phyloP scores from a whole-genome alignment of 2,797 vertebrate species.

The Vireo griseus region DNA sequence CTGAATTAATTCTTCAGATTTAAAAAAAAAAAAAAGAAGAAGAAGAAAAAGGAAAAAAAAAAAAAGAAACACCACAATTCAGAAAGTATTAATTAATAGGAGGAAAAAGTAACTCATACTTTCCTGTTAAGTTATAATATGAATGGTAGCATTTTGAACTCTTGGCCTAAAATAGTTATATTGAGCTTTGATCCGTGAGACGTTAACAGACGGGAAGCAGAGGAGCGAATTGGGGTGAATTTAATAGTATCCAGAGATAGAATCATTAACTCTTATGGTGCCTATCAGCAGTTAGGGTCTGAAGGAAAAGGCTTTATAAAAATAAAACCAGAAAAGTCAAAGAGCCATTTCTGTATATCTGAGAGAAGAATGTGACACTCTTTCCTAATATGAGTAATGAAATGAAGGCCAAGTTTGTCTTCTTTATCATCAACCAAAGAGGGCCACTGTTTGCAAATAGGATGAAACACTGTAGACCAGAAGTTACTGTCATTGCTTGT shows the following conservation, averaged over 20 bases:
- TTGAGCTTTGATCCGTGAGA: slow-evolving; percentile 38
- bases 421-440: background rate
- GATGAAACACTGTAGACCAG: background rate
- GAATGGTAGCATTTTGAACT: slow-evolving; percentile 42
- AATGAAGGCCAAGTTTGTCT: background rate
- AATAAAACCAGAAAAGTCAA: background rate
- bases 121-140: slow-evolving; percentile 6
- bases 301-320: slow-evolving; percentile 3
- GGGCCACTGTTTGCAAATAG: background rate
- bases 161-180: slow-evolving; percentile 36
- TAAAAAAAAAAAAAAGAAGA: background rate
- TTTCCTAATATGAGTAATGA: background rate
- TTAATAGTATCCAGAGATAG: slow-evolving; percentile 49
- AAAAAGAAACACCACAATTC: background rate
- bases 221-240: slow-evolving; percentile 46
- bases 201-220: slow-evolving; percentile 10
- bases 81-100: slow-evolving; percentile 7
- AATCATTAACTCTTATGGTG: slow-evolving; percentile 36
- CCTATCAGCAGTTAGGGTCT: background rate
- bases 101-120: background rate
- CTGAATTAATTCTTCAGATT: background rate
- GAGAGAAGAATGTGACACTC: background rate
- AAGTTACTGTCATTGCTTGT: background rate
- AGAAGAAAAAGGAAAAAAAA: too few relatives aligned
- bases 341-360: background rate